Base-by-base conservation (phyloP, 2,113 vertebrate species). In the Lophochroa leadbeateri region DNA sequence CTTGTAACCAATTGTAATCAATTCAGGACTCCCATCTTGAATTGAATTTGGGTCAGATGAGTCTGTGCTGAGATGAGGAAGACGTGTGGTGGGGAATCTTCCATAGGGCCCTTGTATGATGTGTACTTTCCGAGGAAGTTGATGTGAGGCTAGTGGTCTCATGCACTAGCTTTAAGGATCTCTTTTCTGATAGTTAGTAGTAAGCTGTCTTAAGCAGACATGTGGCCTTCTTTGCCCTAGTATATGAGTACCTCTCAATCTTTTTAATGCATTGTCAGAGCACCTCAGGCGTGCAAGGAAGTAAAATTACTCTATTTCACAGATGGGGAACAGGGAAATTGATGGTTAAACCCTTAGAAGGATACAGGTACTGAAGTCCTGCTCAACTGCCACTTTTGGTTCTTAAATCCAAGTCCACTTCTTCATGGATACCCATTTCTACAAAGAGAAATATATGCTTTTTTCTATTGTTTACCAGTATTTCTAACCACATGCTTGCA, bases 291-390 rank as follows among this genome's bases (percentile, higher is more conserved):
- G 1, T 95, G 92, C 76, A 84, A 81, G 82, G 72, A 93, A 84
- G 90, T 94, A 93, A 90, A 92, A 96, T 97, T 96, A 95, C 82
- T 92, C 92, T 94, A 84, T 97, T 96, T 96, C 96, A 95, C 94
- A 95, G 94, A 88, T 94, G 80, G 90, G 80, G 74, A 96, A 82
- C 86, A 94, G 86, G 63, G 83, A 96, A 93, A 97, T 95, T 95
- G 94, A 95, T 94, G 80, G 72, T 94, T 92, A 97, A 97, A 94
- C 61, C 35, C 94, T 96, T 67, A 87, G 80, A 95, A 95, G 81
- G 65, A 84, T 94, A 87, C 37, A 94, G 83, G 86, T 79, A 84
- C 89, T 77, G 61, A 95, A 95, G 81, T 88, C 61, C 86, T 87
- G 74, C 43, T 52, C 52, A 94, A 37, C 69, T 53, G 50, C 64